Evolutionary conservation across 2,113 vertebrate species (phyloP), one percentile per base, ranked within the genome.

Genomic region (Cygnus atratus): DNA sequence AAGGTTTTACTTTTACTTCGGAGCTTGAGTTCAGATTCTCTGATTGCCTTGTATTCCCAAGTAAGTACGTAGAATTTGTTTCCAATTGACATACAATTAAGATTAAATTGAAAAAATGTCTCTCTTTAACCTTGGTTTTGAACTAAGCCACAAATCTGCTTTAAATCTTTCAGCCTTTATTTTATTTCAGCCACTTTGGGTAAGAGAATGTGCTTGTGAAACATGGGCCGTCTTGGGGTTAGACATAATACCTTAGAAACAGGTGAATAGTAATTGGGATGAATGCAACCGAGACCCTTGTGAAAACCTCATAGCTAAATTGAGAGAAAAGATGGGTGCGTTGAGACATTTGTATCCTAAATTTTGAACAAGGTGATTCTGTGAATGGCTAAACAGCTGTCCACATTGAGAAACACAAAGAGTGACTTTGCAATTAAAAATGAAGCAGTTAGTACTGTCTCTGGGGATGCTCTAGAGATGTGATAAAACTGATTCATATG

Each of bases 391-490:
- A 48, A 41, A 63, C 44, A 87, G 65, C 41, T 93, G 77, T 61
- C 59, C 93, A 33, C 90, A 76, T 52, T 76, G 76, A 96, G 84
- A 46, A 96, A 88, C 57, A 54, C 61, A 35, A 76, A 65, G 29
- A 91, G 39, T 87, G 81, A 79, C 39, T 66, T 90, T 82, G 73
- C 61, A 81, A 90, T 94, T 96, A 95, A 91, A 95, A 95, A 48
- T 9, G 3, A 80, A 79, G 37, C 82, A 74, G 70, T 83, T 92
- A 93, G 75, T 85, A 72, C 67, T 43, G 26, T 94, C 59, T 93
- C 81, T 59, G 63, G 33, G 50, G 75, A 93, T 91, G 91, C 65
- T 95, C 88, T 73, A 41, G 66, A 86, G 18, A 63, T 90, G 54
- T 67, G 80, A 89, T 88, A 97, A 94, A 97, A 95, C 89, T 87